Evolutionary conservation across 2,113 vertebrate species (phyloP).

Genomic region (Gavialis gangeticus): DNA sequence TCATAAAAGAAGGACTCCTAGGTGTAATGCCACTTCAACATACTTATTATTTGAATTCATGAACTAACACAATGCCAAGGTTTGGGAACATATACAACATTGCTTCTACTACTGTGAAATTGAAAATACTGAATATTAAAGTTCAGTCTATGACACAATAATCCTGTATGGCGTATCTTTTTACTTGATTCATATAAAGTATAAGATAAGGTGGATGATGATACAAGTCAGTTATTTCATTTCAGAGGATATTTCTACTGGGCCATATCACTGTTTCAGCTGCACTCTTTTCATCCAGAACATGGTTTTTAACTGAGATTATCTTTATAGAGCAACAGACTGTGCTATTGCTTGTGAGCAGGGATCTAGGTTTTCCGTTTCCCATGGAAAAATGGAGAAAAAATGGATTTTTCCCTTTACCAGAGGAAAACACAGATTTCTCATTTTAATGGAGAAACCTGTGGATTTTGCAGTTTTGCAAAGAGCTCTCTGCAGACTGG

Average conservation of each 20-base stretch:
- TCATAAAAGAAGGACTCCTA: not conserved
- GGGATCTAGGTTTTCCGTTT: not conserved
- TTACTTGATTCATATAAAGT: not conserved
- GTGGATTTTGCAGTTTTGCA: too few relatives aligned
- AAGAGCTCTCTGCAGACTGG: too few relatives aligned
- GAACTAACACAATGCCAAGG: not conserved
- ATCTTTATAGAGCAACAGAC: not conserved
- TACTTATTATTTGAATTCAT: conserved; percentile 20
- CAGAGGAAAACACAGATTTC: too few relatives aligned
- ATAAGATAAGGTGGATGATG: conserved; percentile 1
- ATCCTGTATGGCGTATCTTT: not conserved
- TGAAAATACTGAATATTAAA: conserved; percentile 25
- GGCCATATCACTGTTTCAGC: not conserved
- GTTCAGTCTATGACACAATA: not conserved
- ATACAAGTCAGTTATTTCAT: not conserved
- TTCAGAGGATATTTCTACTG: not conserved
- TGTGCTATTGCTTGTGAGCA: not conserved
- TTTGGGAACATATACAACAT: not conserved
- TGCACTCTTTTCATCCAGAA: not conserved
- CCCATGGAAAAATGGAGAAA: too few relatives aligned
- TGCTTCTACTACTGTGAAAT: conserved; percentile 14
- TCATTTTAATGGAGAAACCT: too few relatives aligned
- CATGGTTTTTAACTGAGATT: conserved; percentile 5
- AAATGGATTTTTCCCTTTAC: too few relatives aligned
- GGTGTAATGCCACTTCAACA: conserved; percentile 26